These are phyloP conservation scores for Omphaloscelis lunosa DNA, from an alignment of 2,888 invertebrate species.

Conservation along the genomic window DNA sequence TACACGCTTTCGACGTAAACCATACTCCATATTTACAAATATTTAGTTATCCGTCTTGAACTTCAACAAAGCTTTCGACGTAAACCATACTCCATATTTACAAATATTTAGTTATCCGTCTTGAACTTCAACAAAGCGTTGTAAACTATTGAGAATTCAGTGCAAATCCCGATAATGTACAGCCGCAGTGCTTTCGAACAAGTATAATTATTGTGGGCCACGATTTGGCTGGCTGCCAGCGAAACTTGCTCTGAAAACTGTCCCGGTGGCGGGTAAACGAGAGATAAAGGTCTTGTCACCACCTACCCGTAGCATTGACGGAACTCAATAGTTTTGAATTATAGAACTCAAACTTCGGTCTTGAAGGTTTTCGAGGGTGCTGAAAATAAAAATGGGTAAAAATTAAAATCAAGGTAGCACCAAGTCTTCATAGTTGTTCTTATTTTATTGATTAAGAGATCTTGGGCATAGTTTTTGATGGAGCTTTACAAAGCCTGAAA, in stretches of 20 bases:
- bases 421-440: neutral
- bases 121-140: slow-evolving; percentile 33
- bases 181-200: slow-evolving; percentile 54
- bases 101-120: slow-evolving; percentile 6
- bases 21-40: slow-evolving; percentile 2
- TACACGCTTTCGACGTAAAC: neutral
- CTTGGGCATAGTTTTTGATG: neutral
- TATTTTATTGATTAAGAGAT: neutral
- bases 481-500: neutral
- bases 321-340: slow-evolving; percentile 26
- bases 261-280: slow-evolving; percentile 34
- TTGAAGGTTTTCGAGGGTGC: neutral
- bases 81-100: neutral
- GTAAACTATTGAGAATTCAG: slow-evolving; percentile 35
- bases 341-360: slow-evolving; percentile 7
- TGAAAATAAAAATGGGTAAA: neutral
- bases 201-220: slow-evolving; percentile 65
- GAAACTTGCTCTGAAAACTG: slow-evolving; percentile 58
- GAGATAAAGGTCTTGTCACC: slow-evolving; percentile 52
- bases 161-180: slow-evolving; percentile 53
- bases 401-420: neutral
- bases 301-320: slow-evolving; percentile 9
- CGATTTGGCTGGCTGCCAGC: slow-evolving; percentile 64
- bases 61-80: slow-evolving; percentile 33
- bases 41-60: slow-evolving; percentile 11